Evolutionary conservation across 2,797 vertebrate species (phyloP).

Genomic region (Novumbra hubbsi): DNA sequence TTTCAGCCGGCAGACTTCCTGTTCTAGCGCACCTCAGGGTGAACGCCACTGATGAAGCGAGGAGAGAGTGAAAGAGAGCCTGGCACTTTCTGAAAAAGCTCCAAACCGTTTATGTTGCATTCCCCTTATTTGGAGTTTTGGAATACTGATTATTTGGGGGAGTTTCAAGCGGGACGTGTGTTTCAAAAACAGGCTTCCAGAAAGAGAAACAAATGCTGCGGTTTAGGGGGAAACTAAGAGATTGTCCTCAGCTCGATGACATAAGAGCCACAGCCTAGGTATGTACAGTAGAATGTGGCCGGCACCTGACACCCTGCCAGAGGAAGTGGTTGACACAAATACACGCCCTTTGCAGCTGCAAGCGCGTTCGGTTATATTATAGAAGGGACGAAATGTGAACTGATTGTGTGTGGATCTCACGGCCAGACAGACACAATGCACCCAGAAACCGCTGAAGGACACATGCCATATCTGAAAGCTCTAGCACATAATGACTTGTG

Average conservation of each 20-base stretch:
- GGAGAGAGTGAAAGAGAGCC: background rate
- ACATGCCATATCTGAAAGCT: too few species aligned
- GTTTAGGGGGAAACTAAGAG: background rate
- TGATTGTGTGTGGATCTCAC: too few species aligned
- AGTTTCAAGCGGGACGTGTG: background rate
- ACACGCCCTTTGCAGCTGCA: background rate
- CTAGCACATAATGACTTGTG: too few species aligned
- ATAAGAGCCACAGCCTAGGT: conserved; percentile 7
- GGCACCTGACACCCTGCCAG: background rate
- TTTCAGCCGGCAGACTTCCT: background rate
- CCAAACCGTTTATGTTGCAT: background rate
- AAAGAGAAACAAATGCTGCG: background rate
- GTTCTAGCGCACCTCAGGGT: background rate
- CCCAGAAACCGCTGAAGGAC: background rate
- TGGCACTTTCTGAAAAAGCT: background rate
- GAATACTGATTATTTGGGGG: conserved; percentile 12
- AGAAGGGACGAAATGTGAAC: too few species aligned
- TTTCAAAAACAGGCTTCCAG: conserved; percentile 1
- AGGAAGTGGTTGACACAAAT: background rate
- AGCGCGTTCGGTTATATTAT: too few species aligned
- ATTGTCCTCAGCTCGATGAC: background rate
- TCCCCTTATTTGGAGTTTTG: conserved; percentile 10
- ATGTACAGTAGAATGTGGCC: background rate
- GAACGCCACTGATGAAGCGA: background rate
- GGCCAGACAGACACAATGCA: too few species aligned